Evolutionary conservation across 2,797 vertebrate species (phyloP).

Genomic region (Phoeniculus purpureus): DNA sequence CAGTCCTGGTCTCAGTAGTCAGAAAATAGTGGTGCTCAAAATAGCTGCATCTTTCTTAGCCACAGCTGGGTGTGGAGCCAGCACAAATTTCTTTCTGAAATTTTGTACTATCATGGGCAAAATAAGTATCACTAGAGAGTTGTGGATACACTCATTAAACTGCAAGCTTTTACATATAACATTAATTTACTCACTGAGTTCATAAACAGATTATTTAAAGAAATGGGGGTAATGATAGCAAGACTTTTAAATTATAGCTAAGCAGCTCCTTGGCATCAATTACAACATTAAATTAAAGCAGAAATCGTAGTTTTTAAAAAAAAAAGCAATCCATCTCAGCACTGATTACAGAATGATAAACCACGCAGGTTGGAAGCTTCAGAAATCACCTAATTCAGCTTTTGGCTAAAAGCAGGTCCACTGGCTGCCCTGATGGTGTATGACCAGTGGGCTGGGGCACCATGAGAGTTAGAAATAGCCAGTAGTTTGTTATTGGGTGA

Average conservation of each 20-base stretch:
- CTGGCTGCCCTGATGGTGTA: neutral
- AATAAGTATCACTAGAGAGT: neutral
- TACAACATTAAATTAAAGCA: neutral
- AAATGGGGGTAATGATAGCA: neutral
- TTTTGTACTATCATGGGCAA: neutral
- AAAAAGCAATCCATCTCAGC: neutral
- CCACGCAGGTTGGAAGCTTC: neutral
- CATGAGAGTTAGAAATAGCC: neutral
- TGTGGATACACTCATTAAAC: neutral
- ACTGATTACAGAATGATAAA: neutral
- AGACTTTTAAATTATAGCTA: neutral
- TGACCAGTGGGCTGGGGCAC: neutral
- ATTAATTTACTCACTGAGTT: neutral
- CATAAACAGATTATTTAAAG: conserved; percentile 6
- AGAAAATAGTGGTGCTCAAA: neutral
- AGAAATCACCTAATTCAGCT: neutral
- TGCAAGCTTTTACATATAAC: neutral
- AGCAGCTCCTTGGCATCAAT: neutral
- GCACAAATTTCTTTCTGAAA: neutral
- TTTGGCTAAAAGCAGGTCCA: neutral
- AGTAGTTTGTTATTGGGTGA: neutral
- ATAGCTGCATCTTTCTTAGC: neutral
- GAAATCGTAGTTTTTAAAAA: neutral
- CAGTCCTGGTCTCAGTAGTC: neutral
- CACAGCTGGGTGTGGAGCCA: neutral